Evolutionary conservation across 1,140 invertebrate species (phyloP).

Genomic region (Drosophila sproati): DNA sequence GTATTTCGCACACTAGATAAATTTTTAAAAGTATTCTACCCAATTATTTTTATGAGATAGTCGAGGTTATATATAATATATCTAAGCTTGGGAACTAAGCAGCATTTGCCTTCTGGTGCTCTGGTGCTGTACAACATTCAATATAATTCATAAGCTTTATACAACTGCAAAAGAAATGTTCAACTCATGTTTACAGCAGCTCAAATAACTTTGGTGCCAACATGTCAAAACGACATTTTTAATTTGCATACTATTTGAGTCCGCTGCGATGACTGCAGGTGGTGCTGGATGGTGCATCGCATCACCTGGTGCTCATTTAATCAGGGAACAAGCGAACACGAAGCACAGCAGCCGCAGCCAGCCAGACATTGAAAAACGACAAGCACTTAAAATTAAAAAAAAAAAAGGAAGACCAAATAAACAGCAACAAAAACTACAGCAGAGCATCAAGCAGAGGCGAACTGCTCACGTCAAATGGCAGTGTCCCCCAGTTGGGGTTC

Average conservation of each 20-base stretch:
- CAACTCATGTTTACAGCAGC: background rate
- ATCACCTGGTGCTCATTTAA: constrained; percentile 54
- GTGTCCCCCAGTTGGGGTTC: constrained; percentile 12
- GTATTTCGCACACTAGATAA: background rate
- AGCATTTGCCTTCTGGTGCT: too few relatives aligned
- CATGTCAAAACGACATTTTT: constrained; percentile 37
- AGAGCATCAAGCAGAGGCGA: constrained; percentile 7
- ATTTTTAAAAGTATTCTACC: background rate
- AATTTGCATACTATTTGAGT: constrained; percentile 58
- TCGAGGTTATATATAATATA: too few relatives aligned
- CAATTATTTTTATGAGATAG: background rate
- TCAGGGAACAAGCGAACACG: constrained; percentile 29
- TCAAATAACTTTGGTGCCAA: constrained; percentile 8
- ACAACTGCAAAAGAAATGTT: background rate
- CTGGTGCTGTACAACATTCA: background rate
- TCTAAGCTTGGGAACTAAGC: too few relatives aligned
- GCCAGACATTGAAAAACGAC: constrained; percentile 36
- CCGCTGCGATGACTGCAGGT: constrained; percentile 33
- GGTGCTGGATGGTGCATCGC: background rate
- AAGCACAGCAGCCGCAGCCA: constrained; percentile 19
- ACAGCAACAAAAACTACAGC: background rate
- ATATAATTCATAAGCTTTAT: background rate
- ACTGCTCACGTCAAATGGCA: constrained; percentile 31
- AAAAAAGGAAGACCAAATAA: background rate
- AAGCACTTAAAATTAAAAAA: constrained; percentile 66